phyloP scores from a whole-genome alignment of 1,140 invertebrate species.

The Lepidotrigona ventralis region DNA sequence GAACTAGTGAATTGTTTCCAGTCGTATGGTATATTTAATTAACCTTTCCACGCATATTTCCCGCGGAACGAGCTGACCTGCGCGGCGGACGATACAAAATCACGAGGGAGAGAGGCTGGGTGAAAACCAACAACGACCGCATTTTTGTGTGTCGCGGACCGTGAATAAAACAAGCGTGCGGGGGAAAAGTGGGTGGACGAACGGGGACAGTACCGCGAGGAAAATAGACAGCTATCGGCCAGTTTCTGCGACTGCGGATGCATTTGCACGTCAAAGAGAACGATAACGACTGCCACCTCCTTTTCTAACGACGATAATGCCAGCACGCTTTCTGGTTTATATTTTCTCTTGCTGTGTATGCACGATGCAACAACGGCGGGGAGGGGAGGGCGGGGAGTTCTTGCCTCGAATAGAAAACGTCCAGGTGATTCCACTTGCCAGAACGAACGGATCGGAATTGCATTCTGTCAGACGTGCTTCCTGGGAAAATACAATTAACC shows the following conservation, averaged over 20 bases:
- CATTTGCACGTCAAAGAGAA: constrained; percentile 45
- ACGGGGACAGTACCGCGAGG: neutral
- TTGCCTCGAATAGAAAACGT: neutral
- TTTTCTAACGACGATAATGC: constrained; percentile 29
- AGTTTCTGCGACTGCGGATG: neutral
- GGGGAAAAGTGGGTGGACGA: neutral
- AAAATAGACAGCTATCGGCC: neutral
- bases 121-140: neutral
- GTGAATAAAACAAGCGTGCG: neutral
- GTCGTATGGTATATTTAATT: neutral
- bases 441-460: constrained; percentile 57
- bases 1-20: neutral
- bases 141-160: too few relatives aligned
- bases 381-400: neutral
- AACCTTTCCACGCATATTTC: neutral
- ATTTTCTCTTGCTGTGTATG: neutral
- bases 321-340: constrained; percentile 40
- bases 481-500: constrained; percentile 61
- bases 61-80: neutral
- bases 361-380: neutral
- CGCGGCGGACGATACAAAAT: neutral
- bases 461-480: constrained; percentile 56
- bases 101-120: neutral
- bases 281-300: constrained; percentile 2
- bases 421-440: neutral